Base-by-base conservation (phyloP, 2,888 invertebrate species). In the Emmelina monodactyla region DNA sequence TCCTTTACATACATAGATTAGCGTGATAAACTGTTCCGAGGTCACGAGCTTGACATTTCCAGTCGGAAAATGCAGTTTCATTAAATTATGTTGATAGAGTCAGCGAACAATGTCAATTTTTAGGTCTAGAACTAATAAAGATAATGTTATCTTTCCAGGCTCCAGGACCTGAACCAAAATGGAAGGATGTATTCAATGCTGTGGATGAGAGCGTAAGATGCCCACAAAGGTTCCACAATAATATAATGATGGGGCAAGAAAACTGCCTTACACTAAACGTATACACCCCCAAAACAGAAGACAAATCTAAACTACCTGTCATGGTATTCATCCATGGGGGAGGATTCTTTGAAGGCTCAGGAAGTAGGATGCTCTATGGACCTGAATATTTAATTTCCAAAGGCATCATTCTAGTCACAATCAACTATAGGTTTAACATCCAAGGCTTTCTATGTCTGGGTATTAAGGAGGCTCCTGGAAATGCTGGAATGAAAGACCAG, bases 401-500 rank as follows among this genome's bases (percentile, higher is more conserved):
- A 40, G 64, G 51, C 16, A 62, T 79, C 0, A 62, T 78, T 13
- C 53, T 79, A 22, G 71, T 79, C 10, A 68, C 70, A 0, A 46
- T 76, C 14, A 79, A 79, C 42, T 79, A 79, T 42, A 71, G 86
- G 41, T 49, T 82, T 2, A 83, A 82, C 2, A 78, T 84, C 0
- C 65, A 85, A 48, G 86, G 86, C 0, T 88, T 87, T 46, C 62
- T 87, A 1, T 86, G 86, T 33, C 72, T 85, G 1, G 85, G 85
- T 9, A 84, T 84, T 10, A 61, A 67, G 41, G 83, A 83, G 53
- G 85, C 85, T 0, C 86, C 86, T 0, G 88, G 88, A 2, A 88
- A 88, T 50, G 84, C 84, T 33, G 86, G 85, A 0, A 53, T 86
- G 1, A 86, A 85, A 42, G 79, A 79, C 43, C 79, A 79, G 44